phyloP scores from a whole-genome alignment of 2,888 invertebrate genomes.

The Cryptophagus acutangulus region DNA sequence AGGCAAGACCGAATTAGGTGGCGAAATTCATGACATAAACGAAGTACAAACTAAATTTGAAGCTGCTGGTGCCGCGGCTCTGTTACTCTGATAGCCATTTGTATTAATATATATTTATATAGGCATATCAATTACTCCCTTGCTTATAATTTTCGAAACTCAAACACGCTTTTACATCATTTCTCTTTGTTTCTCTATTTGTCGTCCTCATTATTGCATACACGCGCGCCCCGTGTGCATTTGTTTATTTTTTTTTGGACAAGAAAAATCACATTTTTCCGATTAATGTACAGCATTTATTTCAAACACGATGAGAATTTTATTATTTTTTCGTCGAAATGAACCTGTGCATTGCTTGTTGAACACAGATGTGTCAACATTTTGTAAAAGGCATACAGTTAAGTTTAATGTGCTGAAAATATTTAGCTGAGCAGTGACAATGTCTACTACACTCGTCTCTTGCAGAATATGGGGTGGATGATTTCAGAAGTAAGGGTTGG shows the following conservation, averaged over 20 bases:
- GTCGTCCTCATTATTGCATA: conserved; percentile 2
- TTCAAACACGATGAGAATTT: too few species aligned
- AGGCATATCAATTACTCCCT: conserved; percentile 45
- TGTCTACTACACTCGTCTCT: conserved; percentile 38
- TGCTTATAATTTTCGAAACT: conserved; percentile 23
- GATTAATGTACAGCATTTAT: not conserved
- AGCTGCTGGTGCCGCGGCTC: conserved; percentile 12
- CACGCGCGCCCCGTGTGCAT: not conserved
- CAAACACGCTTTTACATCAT: conserved; percentile 1
- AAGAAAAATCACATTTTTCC: not conserved
- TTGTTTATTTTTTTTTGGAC: not conserved
- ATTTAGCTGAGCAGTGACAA: conserved; percentile 42
- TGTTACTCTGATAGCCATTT: conserved; percentile 37
- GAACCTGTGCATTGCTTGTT: conserved; percentile 30
- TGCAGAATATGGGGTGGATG: conserved; percentile 18
- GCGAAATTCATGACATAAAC: conserved; percentile 25
- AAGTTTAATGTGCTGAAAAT: conserved; percentile 46
- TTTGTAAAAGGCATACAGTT: conserved; percentile 38
- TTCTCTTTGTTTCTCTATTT: conserved; percentile 5
- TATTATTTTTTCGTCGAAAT: too few species aligned
- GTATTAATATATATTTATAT: conserved; percentile 47
- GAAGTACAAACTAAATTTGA: conserved; percentile 25
- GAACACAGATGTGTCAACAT: conserved; percentile 42
- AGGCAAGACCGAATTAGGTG: conserved; percentile 32
- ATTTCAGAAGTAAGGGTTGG: conserved; percentile 30